Conservation (phyloP, 2,888 invertebrate species). For the Drosophila hamatofila region DNA sequence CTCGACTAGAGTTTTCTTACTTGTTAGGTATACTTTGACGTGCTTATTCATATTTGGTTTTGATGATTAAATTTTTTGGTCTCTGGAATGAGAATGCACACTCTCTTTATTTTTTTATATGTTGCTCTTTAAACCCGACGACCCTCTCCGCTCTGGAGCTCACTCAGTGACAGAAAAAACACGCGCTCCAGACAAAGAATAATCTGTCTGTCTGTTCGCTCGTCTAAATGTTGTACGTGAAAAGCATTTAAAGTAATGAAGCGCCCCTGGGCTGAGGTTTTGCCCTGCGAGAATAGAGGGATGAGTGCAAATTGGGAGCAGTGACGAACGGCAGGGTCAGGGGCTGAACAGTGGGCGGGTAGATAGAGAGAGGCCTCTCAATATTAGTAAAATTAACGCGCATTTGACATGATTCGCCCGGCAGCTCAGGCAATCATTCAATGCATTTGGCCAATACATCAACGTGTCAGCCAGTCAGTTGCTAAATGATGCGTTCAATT, state of each 20-base stretch:
- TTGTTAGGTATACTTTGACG: background rate
- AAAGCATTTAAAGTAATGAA: constrained; percentile 80
- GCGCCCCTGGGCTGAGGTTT: constrained; percentile 37
- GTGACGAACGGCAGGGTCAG: too few species aligned
- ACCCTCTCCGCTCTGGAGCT: constrained; percentile 1
- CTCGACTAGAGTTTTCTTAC: too few species aligned
- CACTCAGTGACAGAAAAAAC: constrained; percentile 30
- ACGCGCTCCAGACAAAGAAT: constrained; percentile 51
- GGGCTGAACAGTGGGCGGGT: background rate
- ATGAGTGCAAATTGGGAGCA: background rate
- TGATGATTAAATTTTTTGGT: background rate
- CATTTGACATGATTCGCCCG: constrained; percentile 61
- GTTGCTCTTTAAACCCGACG: too few species aligned
- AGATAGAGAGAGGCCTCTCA: background rate
- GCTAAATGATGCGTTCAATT: constrained; percentile 72
- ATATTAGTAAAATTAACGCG: constrained; percentile 68
- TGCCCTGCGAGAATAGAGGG: background rate
- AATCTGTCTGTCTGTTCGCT: constrained; percentile 30
- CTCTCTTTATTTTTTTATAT: background rate
- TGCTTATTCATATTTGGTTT: background rate
- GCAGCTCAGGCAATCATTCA: constrained; percentile 61
- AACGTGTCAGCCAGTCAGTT: constrained; percentile 69
- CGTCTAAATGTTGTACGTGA: constrained; percentile 73
- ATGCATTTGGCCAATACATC: constrained; percentile 70
- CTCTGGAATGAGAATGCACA: too few species aligned